Evolutionary conservation across 2,888 invertebrate species (phyloP), one percentile per base, ranked within the genome.

Genomic region (Uloborus plumipes): DNA sequence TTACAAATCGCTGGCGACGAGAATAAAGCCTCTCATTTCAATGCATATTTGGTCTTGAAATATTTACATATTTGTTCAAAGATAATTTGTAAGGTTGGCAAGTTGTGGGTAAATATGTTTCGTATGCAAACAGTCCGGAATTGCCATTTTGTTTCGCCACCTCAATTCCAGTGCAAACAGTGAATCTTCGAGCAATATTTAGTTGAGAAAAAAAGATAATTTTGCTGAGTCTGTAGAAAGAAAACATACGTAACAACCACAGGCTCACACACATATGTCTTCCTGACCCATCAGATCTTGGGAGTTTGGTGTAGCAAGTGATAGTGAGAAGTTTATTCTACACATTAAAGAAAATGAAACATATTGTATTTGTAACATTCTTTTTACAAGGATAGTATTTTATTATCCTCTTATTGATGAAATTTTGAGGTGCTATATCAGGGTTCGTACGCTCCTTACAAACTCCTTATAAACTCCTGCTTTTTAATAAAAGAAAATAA

Each of bases 21-120:
- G 72, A 65, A 67, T 69, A 62, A 73, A 71, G 77, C 83, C 72
- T 72, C 83, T 77, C 79, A 75, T 75, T 79, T 84, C 66, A 69
- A 79, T 84, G 79, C 84, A 84, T 84, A 84, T 84, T 84, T 84
- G 84, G 84, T 79, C 79, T 84, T 74, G 78, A 84, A 84, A 84
- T 84, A 84, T 84, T 84, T 84, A 84, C 84, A 84, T 84, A 84
- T 84, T 84, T 84, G 84, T 79, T 84, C 78, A 84, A 84, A 84
- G 84, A 79, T 84, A 84, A 84, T 83, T 83, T 83, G 83, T 83
- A 83, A 83, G 83, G 83, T 83, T 83, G 83, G 83, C 83, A 83
- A 77, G 77, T 83, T 83, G 83, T 77, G 83, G 83, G 83, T 83
- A 83, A 83, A 83, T 83, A 83, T 83, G 77, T 83, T 83, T 83